Base-by-base conservation (phyloP, 2,888 invertebrate species). In the Synergus itoensis region DNA sequence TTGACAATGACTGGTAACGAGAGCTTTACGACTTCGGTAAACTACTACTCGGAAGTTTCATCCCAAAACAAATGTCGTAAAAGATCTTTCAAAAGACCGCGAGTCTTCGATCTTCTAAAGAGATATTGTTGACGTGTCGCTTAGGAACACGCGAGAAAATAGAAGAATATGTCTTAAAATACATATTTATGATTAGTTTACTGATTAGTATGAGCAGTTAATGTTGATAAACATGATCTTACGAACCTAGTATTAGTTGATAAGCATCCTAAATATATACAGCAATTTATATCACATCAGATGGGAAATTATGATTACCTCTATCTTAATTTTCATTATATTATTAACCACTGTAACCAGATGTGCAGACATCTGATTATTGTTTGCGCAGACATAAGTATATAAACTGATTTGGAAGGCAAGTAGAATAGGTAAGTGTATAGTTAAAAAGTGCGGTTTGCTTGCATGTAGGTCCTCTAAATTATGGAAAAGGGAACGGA, bases 1-100 rank as follows among this genome's bases (percentile, higher is more conserved):
- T 76, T 82, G 80, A 86, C 86, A 86, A 86, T 84, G 79, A 84
- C 80, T 82, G 65, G 82, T 86, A 86, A 86, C 85, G 84, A 86
- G 86, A 84, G 81, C 83, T 85, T 85, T 83, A 86, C 86, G 85
- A 84, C 81, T 81, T 64, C 53, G 48, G 28, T 28, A 28, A 36
- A 48, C 53, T 48, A 48, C 48, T 69, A 69, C 43, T 69, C 12
- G 40, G 40, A 41, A 65, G 18, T 40, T 65, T 41, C 64, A n/a
- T 14, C 64, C n/a, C 40, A 11, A 65, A 65, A 65, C 40, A 36
- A 41, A 65, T 41, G 12, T 60, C 21, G 60, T 12, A 21, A 21
- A 21, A 12, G 21, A 60, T 60, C 60, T 60, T 60, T 60, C 60
- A 60, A 5, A 21, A 21, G 60, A 21, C 60, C 21, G 60, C 4